Conservation (phyloP, 2,888 invertebrate genomes). For the Mythimna albipuncta region DNA sequence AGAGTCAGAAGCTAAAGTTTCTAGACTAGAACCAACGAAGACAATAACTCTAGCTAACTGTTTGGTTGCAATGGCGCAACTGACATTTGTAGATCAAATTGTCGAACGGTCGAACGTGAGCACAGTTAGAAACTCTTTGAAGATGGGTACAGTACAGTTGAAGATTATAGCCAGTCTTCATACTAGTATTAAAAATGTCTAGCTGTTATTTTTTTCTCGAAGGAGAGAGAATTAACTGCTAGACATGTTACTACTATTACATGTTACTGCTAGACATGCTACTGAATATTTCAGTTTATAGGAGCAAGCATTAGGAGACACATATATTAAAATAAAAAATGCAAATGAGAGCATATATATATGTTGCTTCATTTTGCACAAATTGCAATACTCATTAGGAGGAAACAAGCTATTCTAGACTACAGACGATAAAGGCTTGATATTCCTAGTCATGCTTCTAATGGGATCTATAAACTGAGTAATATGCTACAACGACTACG, state of each 20-base stretch:
- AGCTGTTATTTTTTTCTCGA: neutral
- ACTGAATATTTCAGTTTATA: too few species aligned
- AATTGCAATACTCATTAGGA: slow-evolving; percentile 31
- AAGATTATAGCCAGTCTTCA: neutral
- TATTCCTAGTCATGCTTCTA: slow-evolving; percentile 5
- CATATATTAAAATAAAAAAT: slow-evolving; percentile 21
- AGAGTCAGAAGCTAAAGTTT: neutral
- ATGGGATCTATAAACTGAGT: slow-evolving; percentile 8
- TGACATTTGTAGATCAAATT: slow-evolving; percentile 24
- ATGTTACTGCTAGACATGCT: too few species aligned
- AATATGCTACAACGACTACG: neutral
- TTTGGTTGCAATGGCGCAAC: slow-evolving; percentile 14
- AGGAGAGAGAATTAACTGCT: too few species aligned
- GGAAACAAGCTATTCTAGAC: neutral
- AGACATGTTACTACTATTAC: too few species aligned
- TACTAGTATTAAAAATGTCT: neutral
- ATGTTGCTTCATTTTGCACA: slow-evolving; percentile 25
- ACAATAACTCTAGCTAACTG: slow-evolving; percentile 5
- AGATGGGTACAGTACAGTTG: neutral
- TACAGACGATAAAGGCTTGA: slow-evolving; percentile 2
- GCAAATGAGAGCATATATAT: slow-evolving; percentile 20
- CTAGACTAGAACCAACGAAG: slow-evolving; percentile 7
- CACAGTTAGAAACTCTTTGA: slow-evolving; percentile 9
- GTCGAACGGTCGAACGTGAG: slow-evolving; percentile 10
- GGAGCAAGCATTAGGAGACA: neutral